phyloP scores from a whole-genome alignment of 2,113 vertebrate genomes.

The Platysternon megacephalum region DNA sequence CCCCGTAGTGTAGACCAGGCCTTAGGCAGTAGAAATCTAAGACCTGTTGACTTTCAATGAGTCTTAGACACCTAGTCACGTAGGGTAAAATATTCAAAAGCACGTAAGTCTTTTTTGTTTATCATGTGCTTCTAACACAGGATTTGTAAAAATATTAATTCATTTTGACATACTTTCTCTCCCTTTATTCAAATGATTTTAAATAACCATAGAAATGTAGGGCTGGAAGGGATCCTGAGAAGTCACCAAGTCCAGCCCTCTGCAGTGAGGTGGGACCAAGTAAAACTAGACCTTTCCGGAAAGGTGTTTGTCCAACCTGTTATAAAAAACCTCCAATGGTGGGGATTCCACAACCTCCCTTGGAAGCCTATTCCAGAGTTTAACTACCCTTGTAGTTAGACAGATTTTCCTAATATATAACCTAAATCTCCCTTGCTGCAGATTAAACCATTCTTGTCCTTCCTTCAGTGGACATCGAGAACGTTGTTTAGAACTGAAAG shows the following conservation, averaged over 20 bases:
- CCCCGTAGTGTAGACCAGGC: no score
- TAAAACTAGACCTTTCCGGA: background rate
- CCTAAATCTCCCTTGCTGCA: background rate
- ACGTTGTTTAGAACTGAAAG: background rate
- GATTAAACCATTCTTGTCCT: background rate
- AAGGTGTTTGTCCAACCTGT: background rate
- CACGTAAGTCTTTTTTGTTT: background rate
- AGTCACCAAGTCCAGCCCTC: background rate
- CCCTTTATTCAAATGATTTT: background rate
- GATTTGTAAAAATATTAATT: background rate
- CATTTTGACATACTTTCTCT: background rate
- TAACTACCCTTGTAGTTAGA: background rate
- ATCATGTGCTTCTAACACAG: background rate
- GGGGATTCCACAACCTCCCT: background rate
- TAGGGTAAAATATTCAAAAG: background rate
- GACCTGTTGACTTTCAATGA: background rate
- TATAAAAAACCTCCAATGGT: background rate
- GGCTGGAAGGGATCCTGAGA: background rate
- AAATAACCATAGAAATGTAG: background rate
- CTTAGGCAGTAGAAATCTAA: background rate
- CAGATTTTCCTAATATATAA: background rate
- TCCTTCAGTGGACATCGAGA: background rate
- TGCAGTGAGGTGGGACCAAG: background rate
- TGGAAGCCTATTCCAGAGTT: background rate
- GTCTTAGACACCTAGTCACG: background rate